Evolutionary conservation across 2,113 vertebrate genomes (phyloP).

Genomic region (Menidia beryllina): DNA sequence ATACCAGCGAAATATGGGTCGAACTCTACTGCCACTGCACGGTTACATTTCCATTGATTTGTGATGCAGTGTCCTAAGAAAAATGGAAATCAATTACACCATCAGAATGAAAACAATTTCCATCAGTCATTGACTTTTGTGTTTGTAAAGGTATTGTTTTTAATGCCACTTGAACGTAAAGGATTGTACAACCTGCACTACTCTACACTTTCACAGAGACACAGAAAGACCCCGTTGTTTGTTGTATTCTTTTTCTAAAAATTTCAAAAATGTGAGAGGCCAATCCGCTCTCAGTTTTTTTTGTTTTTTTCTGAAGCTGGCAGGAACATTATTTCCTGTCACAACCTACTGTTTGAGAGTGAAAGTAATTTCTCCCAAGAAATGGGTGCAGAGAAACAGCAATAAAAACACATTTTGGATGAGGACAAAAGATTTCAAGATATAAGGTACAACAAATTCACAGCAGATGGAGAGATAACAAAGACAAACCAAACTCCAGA

Average conservation of each 20-base stretch:
- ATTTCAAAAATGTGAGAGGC: too few species aligned
- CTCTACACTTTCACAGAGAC: too few species aligned
- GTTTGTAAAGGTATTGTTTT: not conserved
- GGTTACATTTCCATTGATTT: too few species aligned
- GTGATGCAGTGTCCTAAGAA: too few species aligned
- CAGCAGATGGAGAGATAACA: not conserved
- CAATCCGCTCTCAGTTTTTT: too few species aligned
- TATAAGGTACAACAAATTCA: not conserved
- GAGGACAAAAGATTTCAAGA: conserved; percentile 12
- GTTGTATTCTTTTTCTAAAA: too few species aligned
- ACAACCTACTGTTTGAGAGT: conserved; percentile 36
- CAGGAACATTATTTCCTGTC: conserved; percentile 33
- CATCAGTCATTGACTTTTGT: too few species aligned
- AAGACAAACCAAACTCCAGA: not conserved
- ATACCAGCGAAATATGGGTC: not conserved
- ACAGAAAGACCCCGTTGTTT: too few species aligned
- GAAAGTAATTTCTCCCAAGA: conserved; percentile 27
- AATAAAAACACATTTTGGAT: not conserved
- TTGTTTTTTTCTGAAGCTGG: conserved; percentile 4
- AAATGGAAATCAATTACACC: too few species aligned
- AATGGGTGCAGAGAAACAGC: not conserved
- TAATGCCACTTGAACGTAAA: conserved; percentile 18
- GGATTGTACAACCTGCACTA: too few species aligned
- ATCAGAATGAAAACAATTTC: too few species aligned
- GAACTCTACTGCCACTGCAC: too few species aligned